Conservation (phyloP, 2,797 vertebrate genomes). For the Cetoscarus ocellatus region DNA sequence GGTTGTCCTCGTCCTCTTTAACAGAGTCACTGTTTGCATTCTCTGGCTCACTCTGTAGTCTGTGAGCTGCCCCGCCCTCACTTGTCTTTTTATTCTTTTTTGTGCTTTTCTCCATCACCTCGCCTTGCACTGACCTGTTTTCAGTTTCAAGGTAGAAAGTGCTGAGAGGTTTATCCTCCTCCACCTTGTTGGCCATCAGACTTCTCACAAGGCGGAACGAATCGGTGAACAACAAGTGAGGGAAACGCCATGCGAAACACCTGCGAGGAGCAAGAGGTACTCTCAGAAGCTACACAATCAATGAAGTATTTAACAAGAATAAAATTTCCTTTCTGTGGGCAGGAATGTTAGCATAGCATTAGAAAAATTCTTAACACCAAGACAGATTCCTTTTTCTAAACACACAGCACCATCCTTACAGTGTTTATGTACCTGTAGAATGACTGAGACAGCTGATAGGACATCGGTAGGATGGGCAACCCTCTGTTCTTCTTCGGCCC, state of each 20-base stretch:
- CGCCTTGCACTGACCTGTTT: slow-evolving; percentile 60
- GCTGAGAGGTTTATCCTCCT: slow-evolving; percentile 69
- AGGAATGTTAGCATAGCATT: no score
- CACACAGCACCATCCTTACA: not conserved
- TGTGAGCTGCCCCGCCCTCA: not conserved
- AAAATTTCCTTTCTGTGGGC: not conserved
- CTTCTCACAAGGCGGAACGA: slow-evolving; percentile 86
- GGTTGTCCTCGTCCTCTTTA: not conserved
- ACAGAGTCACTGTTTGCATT: not conserved
- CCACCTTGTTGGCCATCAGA: slow-evolving; percentile 70
- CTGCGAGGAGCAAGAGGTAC: slow-evolving; percentile 67
- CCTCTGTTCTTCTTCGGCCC: slow-evolving; percentile 93
- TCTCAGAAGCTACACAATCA: not conserved
- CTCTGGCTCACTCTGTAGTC: not conserved
- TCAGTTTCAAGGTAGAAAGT: slow-evolving; percentile 84
- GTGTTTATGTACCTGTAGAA: slow-evolving; percentile 89
- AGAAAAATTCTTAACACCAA: not conserved
- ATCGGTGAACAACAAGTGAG: slow-evolving; percentile 87
- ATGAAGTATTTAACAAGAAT: not conserved
- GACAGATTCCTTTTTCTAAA: no score
- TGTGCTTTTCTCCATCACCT: slow-evolving; percentile 19
- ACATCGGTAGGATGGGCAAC: slow-evolving; percentile 95
- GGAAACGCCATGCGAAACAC: slow-evolving; percentile 93
- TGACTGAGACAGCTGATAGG: slow-evolving; percentile 95
- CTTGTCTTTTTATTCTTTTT: slow-evolving; percentile 26